Base-by-base conservation (phyloP, 2,888 invertebrate genomes). In the Cephus rjabovi region DNA sequence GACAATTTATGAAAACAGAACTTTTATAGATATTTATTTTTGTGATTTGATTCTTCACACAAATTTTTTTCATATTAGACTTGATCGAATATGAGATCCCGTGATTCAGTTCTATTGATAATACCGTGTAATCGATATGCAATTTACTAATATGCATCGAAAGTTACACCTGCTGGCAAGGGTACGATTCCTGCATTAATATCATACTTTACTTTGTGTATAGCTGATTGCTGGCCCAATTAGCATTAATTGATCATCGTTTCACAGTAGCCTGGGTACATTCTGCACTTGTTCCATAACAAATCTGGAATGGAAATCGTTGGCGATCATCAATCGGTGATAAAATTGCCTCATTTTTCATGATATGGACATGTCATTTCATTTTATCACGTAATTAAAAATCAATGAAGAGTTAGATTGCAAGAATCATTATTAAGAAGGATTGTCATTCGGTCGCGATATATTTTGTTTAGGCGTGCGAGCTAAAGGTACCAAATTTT, bases 181-280 rank as follows among this genome's bases (percentile, higher is more conserved):
- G 40, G 83, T 85, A 69, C 69, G 31, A 76, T 31, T 68, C 37
- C 56, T 75, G n/a, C 35, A 71, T 75, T 77, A 40, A 77, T 75
- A 75, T 77, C 15, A 71, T 79, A 76, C 69, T 68, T 75, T 40
- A 75, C 69, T 73, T 69, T 77, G 75, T 12, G 74, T 74, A 15
- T 74, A 74, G 84, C 83, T 85, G 83, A 87, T 89, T 87, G 89
- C 89, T 86, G 89, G 89, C 82, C 40, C 88, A 84, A 87, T 89
- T 85, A 85, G 84, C 79, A 15, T 76, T 74, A 79, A 79, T 79
- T 78, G 73, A 77, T 70, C n/a, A 74, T 75, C 23, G 9, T 23
- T 23, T 56, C 40, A 56, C 23, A 15, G 40, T 56, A 56, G 23
- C 23, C 40, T 56, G 40, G 40, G 0, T 23, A 23, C 9, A 15